Conservation (phyloP, 2,797 vertebrate species). For the Lagocephalus sceleratus region DNA sequence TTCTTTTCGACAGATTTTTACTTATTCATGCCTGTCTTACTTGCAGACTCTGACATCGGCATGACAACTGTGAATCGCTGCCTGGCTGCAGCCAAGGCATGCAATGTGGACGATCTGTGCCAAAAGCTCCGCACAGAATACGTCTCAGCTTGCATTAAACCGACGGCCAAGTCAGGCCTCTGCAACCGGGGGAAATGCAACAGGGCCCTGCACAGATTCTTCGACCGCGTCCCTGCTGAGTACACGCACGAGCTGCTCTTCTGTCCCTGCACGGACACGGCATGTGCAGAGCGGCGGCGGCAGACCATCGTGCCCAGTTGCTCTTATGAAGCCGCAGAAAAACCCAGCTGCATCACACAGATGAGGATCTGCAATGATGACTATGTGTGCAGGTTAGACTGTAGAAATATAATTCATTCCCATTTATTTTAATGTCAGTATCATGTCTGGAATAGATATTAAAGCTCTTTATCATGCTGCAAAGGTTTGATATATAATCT, state of each 20-base stretch:
- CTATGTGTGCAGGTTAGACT: slow-evolving; percentile 87
- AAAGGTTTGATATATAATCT: slow-evolving; percentile 7
- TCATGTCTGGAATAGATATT: slow-evolving; percentile 16
- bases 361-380: slow-evolving; percentile 85
- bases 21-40: slow-evolving; percentile 10
- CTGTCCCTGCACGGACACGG: slow-evolving; percentile 88
- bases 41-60: slow-evolving; percentile 84
- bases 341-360: slow-evolving; percentile 84
- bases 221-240: slow-evolving; percentile 87
- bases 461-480: slow-evolving; percentile 27
- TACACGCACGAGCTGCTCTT: slow-evolving; percentile 96
- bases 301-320: slow-evolving; percentile 95
- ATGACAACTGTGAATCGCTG: slow-evolving; percentile 87
- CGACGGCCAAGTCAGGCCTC: slow-evolving; percentile 72
- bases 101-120: slow-evolving; percentile 89
- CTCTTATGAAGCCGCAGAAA: slow-evolving; percentile 86
- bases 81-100: slow-evolving; percentile 94
- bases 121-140: slow-evolving; percentile 90
- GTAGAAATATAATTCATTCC: background rate
- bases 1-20: background rate
- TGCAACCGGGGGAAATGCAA: slow-evolving; percentile 91
- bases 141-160: slow-evolving; percentile 89
- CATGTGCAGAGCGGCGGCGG: slow-evolving; percentile 89
- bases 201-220: slow-evolving; percentile 92
- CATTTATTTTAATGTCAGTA: slow-evolving; percentile 7